Evolutionary conservation across 2,888 invertebrate genomes (phyloP), one percentile per base, ranked within the genome.

Genomic region (Megalurothrips usitatus): DNA sequence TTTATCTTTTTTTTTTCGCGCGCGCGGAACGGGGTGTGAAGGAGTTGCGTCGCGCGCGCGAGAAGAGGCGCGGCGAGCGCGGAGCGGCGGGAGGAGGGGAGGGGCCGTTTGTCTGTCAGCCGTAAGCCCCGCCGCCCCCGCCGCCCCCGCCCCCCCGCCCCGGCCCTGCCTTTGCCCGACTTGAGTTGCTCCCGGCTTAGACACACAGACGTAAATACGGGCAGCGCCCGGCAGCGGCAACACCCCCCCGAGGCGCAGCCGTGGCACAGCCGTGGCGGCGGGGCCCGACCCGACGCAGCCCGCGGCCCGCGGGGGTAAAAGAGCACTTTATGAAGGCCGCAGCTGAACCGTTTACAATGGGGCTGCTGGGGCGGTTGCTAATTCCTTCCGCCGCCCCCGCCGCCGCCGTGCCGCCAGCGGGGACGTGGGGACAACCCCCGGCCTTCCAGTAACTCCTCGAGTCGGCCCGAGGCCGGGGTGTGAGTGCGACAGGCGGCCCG

Each of bases 71-170:
- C 47, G 82, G 63, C 79, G 79, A 80, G 63, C 49, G 81, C n/a
- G 58, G n/a, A 86, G 89, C 89, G 88, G 88, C 88, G 88, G 87
- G 87, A 87, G 88, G 87, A 87, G 88, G 87, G 87, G 87, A 82
- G 83, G 80, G 49, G 79, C 81, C 81, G 81, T 82, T 84, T 82
- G 86, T 86, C 86, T 75, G 68, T 75, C 68, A 23, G 12, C 26
- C 68, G 23, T 75, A 75, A 75, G 68, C 68, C 68, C 79, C 80
- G 81, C 82, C 79, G 34, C 83, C 80, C 26, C 68, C 23, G 23
- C 23, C 82, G 81, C 81, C 81, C 83, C 83, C 81, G 81, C 82
- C 82, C 80, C 34, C 82, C 82, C 82, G 81, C 82, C 34, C 34
- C 34, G 34, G 34, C 34, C 34, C 82, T 82, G 34, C 34, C 34